phyloP scores from a whole-genome alignment of 2,888 invertebrate genomes.

The Lasioglossum malachurum region DNA sequence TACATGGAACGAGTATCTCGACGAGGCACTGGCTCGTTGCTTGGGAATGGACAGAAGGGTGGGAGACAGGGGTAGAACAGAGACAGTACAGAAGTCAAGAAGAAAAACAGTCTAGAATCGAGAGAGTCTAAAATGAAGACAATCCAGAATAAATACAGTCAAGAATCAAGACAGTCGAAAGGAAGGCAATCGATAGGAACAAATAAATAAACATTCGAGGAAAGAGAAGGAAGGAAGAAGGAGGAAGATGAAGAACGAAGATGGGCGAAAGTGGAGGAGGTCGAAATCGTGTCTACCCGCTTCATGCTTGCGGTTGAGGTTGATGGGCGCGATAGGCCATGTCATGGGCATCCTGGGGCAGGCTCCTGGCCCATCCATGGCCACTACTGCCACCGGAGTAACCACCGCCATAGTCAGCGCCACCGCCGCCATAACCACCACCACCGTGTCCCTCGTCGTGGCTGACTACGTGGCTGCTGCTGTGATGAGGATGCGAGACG shows the following conservation, averaged over 20 bases:
- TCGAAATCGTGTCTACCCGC: slow-evolving; percentile 64
- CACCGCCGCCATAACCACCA: slow-evolving; percentile 87
- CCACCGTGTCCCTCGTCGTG: slow-evolving; percentile 89
- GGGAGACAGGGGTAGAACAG: neutral
- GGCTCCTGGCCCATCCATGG: slow-evolving; percentile 90
- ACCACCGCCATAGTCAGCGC: slow-evolving; percentile 82
- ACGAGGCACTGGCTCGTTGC: slow-evolving; percentile 75
- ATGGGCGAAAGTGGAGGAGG: slow-evolving; percentile 44
- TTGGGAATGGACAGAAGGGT: slow-evolving; percentile 7
- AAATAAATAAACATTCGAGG: slow-evolving; percentile 7
- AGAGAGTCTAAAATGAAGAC: neutral
- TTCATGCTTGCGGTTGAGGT: slow-evolving; percentile 85
- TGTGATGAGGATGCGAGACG: slow-evolving; percentile 93
- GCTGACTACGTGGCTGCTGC: slow-evolving; percentile 89
- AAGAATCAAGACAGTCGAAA: neutral
- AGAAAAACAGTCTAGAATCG: neutral
- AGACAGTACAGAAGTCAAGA: slow-evolving; percentile 48
- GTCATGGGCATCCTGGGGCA: slow-evolving; percentile 87
- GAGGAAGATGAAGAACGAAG: slow-evolving; percentile 20
- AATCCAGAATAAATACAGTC: too few species aligned
- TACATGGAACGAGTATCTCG: slow-evolving; percentile 78
- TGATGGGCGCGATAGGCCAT: slow-evolving; percentile 93
- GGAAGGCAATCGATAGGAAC: neutral
- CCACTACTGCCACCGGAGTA: slow-evolving; percentile 86
- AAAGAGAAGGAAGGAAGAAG: slow-evolving; percentile 21